Conservation (phyloP, 2,113 vertebrate genomes). For the Sapayoa aenigma region DNA sequence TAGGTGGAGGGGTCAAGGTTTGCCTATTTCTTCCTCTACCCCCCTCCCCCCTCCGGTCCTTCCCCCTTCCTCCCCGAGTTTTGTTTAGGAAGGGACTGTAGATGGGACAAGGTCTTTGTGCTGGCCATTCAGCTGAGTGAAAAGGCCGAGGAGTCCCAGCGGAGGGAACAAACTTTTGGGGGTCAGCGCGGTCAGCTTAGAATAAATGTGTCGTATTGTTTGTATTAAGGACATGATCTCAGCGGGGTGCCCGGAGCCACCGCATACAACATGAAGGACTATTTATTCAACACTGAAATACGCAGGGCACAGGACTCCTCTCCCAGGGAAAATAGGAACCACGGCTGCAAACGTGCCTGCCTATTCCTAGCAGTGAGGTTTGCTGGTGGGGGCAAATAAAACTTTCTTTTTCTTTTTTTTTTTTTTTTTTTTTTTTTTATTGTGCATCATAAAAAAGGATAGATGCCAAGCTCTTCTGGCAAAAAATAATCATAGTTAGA, state of each 20-base stretch:
- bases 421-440: not conserved
- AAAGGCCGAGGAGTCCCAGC: constrained; percentile 84
- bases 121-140: constrained; percentile 83
- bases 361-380: not conserved
- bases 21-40: constrained; percentile 66
- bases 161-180: constrained; percentile 90
- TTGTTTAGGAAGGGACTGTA: constrained; percentile 66
- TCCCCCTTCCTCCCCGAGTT: constrained; percentile 46
- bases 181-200: constrained; percentile 91
- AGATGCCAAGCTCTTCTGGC: not conserved
- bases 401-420: not conserved
- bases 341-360: constrained; percentile 54
- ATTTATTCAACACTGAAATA: constrained; percentile 78
- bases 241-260: constrained; percentile 89
- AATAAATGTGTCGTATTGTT: constrained; percentile 95
- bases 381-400: constrained; percentile 23
- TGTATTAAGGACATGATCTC: constrained; percentile 91
- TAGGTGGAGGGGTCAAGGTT: constrained; percentile 75
- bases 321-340: constrained; percentile 62
- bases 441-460: constrained; percentile 17
- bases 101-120: constrained; percentile 83
- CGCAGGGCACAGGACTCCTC: constrained; percentile 55
- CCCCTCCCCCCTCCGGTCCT: not conserved
- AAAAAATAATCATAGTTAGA: constrained; percentile 16
- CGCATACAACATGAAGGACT: constrained; percentile 58